These are phyloP conservation scores for Argyrosomus regius DNA, from an alignment of 2,797 vertebrate species.

Conservation along the genomic window DNA sequence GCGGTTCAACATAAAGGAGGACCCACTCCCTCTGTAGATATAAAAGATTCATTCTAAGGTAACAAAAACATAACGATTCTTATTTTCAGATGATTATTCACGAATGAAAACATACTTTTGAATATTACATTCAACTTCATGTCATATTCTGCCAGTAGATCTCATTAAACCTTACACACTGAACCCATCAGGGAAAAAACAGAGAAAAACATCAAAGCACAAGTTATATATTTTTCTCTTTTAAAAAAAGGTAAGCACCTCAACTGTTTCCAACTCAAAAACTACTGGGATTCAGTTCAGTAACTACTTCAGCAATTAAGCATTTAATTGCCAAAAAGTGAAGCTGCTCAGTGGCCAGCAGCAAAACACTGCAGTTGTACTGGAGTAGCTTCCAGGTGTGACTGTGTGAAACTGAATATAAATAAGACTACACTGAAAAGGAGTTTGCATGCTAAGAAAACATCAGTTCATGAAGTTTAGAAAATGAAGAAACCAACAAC, in stretches of 20 bases:
- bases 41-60: no score
- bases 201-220: background rate
- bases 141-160: no score
- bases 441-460: slow-evolving; percentile 28
- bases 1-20: no score
- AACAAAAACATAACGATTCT: no score
- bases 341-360: slow-evolving; percentile 2
- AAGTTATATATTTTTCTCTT: background rate
- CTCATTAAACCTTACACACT: no score
- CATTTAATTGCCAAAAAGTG: background rate
- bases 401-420: background rate
- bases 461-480: background rate
- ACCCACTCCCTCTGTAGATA: no score
- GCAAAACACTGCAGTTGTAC: background rate
- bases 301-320: background rate
- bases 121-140: no score
- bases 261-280: slow-evolving; percentile 8
- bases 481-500: background rate
- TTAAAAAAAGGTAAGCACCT: background rate
- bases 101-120: no score
- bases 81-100: no score
- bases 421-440: background rate
- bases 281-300: slow-evolving; percentile 3
- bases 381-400: background rate
- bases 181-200: background rate